These are phyloP conservation scores for Astyanax mexicanus DNA, from an alignment of 2,797 vertebrate genomes.

Conservation along the genomic window DNA sequence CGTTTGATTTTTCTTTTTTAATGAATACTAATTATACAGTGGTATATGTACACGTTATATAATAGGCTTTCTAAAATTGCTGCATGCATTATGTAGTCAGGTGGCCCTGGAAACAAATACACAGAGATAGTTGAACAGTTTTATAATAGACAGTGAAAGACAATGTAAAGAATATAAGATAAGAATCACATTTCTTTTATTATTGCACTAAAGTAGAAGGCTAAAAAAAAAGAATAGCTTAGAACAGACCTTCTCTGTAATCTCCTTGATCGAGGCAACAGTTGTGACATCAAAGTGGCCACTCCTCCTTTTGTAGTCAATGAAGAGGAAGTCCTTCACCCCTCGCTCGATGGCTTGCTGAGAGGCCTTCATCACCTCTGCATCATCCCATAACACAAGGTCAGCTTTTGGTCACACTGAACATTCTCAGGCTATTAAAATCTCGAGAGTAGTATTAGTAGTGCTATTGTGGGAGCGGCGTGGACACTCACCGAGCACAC, in stretches of 20 bases:
- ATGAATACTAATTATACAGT: too few species aligned
- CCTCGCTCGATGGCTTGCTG: constrained; percentile 98
- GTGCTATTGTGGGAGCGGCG: background rate
- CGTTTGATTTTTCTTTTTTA: background rate
- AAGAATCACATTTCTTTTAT: background rate
- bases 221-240: background rate
- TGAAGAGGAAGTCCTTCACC: constrained; percentile 96
- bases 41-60: background rate
- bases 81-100: background rate
- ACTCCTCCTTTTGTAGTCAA: constrained; percentile 96
- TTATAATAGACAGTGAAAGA: background rate
- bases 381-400: constrained; percentile 17
- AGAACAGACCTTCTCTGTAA: constrained; percentile 89
- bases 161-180: too few species aligned
- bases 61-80: background rate
- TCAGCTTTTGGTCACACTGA: background rate
- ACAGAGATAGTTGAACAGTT: background rate
- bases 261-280: constrained; percentile 96
- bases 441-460: background rate
- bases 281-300: constrained; percentile 99
- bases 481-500: constrained; percentile 88
- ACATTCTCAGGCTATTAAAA: background rate
- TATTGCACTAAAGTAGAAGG: background rate
- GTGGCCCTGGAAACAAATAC: background rate
- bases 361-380: constrained; percentile 99